Base-by-base conservation (phyloP, 1,140 invertebrate species). In the Trigoniulus corallinus region DNA sequence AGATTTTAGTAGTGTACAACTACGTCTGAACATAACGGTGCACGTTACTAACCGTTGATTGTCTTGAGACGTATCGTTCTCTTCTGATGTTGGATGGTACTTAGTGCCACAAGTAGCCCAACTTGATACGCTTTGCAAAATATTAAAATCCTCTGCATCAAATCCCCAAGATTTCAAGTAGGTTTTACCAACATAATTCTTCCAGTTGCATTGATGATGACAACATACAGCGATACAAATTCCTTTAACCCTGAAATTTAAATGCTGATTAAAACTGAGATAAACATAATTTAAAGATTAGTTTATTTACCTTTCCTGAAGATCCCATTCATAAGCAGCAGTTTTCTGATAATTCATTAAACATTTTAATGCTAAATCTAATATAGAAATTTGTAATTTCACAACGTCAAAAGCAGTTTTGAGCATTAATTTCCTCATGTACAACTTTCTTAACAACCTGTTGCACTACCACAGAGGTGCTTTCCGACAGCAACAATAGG, bases 161-260 rank as follows among this genome's bases (percentile, higher is more conserved):
- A 89, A 72, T 2, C 73, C 74, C 54, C 75, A 59, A 29, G 70
- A 58, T 66, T 74, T 55, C 23, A 82, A 66, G 55, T 74, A 80
- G 1, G 70, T 44, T 58, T 77, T 75, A 1, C 81, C 86, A 26
- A 78, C 72, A 63, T 83, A 88, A 0, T 73, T 63, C 23, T 63
- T 62, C 72, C 79, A 86, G 27, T 75, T 67, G 61, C 84, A 88
- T 46, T 77, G 74, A 66, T 92, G 87, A 68, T 91, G 87, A 65
- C 88, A 92, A 63, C 88, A 91, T 15, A 87, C 76, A 2, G 87
- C 84, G 61, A 91, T 74, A 13, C 83, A 61, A 15, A 81, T 57
- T 2, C 84, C 86, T 43, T 63, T 56, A 2, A 48, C 40, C 18
- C 46, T 55, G 13, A 18, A 43, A 52, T 29, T n/a, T 29, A 12